Base-by-base conservation (phyloP, 2,888 invertebrate species). In the Byasa hedistus region DNA sequence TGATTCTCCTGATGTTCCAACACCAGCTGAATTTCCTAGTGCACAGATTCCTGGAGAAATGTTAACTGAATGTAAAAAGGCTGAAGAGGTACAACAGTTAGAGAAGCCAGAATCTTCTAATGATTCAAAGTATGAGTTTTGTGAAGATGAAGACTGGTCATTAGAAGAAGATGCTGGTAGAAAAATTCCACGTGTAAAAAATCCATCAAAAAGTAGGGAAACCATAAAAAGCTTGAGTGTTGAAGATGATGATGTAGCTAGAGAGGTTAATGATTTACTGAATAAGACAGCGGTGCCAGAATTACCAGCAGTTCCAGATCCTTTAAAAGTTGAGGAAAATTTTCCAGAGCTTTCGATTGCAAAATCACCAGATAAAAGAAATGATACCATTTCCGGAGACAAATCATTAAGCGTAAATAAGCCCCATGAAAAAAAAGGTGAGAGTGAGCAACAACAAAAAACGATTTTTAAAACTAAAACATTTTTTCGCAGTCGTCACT, bases 101-200 rank as follows among this genome's bases (percentile, higher is more conserved):
- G 89, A 89, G 75, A 84, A 92, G 83, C 83, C 92, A 71, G 86
- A 92, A 73, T 83, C 90, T 22, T 83, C 88, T 1, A 88, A 85
- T 72, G 88, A 94, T 63, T 95, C 95, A 0, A 96, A 96, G 79
- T 96, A 96, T 79, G 96, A 96, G 81, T 96, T 96, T 79, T 94
- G 95, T 72, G 95, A 96, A 69, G 95, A 96, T 72, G 94, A 95
- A 78, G 93, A 92, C 75, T 91, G 93, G 89, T 90, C 92, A 17
- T 86, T 92, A 66, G 92, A 93, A 75, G 86, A 87, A 24, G 92
- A 90, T 71, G 87, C 81, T 39, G 92, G 94, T 19, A 89, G 95
- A 70, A 95, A 95, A 87, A 94, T 95, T 72, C 94, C 95, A 0
- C 87, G 95, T 63, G 93, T 94, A 3, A 90, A 87, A 70, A 91